phyloP scores from a whole-genome alignment of 2,113 vertebrate genomes.

The Cathartes aura region DNA sequence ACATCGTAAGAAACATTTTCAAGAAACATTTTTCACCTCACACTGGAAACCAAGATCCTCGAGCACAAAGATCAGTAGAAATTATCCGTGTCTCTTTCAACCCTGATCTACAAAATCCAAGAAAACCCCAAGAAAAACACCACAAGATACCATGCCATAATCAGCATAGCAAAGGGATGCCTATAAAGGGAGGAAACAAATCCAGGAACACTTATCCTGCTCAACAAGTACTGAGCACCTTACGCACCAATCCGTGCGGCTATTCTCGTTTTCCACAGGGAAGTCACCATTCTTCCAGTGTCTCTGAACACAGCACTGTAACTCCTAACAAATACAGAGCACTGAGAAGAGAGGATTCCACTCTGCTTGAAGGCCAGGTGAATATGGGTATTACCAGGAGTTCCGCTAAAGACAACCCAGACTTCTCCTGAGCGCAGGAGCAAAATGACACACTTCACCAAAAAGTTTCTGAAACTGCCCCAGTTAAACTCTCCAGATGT shows the following conservation, averaged over 20 bases:
- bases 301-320: neutral
- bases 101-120: neutral
- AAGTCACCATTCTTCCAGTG: neutral
- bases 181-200: neutral
- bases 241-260: rapidly evolving
- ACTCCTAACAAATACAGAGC: neutral
- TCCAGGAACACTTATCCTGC: neutral
- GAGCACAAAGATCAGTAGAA: neutral
- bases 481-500: slow-evolving; percentile 69
- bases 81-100: neutral
- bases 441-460: neutral
- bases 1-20: neutral
- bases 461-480: slow-evolving; percentile 45
- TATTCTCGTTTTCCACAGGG: neutral
- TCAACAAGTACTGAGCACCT: neutral
- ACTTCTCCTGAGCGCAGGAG: neutral
- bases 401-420: neutral
- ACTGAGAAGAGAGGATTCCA: neutral
- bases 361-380: neutral
- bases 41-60: neutral
- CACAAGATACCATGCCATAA: neutral
- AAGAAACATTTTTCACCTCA: neutral
- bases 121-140: neutral
- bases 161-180: neutral
- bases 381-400: neutral